Evolutionary conservation across 2,797 vertebrate species (phyloP).

Genomic region (Ficedula albicollis): DNA sequence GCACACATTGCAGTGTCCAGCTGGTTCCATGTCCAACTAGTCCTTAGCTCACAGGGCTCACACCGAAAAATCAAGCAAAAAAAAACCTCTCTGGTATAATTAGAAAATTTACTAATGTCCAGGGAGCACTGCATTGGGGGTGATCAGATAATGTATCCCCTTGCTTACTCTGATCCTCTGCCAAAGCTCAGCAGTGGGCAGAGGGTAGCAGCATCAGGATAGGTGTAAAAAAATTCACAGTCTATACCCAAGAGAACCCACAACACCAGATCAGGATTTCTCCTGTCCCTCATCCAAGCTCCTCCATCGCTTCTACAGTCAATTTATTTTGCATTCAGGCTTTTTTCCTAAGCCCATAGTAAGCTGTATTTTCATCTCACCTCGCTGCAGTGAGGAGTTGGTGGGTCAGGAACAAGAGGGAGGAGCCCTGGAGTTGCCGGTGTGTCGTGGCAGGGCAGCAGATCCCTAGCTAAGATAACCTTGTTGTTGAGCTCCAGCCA

Average conservation of each 20-base stretch:
- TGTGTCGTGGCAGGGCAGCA: neutral
- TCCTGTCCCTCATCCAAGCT: neutral
- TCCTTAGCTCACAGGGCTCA: neutral
- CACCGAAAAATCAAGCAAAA: neutral
- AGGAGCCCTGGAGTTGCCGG: neutral
- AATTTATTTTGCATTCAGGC: neutral
- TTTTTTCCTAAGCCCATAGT: neutral
- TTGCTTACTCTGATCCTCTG: neutral
- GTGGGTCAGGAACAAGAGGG: neutral
- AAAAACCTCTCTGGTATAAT: neutral
- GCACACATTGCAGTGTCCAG: accelerated
- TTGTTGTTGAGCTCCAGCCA: neutral
- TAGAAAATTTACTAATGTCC: neutral
- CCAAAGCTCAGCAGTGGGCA: neutral
- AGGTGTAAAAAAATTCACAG: neutral
- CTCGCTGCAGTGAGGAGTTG: accelerated
- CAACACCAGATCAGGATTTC: neutral
- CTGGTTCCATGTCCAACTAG: accelerated
- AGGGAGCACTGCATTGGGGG: neutral
- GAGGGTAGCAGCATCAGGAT: neutral
- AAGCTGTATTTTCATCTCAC: neutral
- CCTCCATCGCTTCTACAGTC: neutral
- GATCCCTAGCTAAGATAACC: neutral
- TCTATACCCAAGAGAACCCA: neutral
- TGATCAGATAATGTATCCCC: neutral